Base-by-base conservation (phyloP, 2,113 vertebrate species). In the Passer domesticus region DNA sequence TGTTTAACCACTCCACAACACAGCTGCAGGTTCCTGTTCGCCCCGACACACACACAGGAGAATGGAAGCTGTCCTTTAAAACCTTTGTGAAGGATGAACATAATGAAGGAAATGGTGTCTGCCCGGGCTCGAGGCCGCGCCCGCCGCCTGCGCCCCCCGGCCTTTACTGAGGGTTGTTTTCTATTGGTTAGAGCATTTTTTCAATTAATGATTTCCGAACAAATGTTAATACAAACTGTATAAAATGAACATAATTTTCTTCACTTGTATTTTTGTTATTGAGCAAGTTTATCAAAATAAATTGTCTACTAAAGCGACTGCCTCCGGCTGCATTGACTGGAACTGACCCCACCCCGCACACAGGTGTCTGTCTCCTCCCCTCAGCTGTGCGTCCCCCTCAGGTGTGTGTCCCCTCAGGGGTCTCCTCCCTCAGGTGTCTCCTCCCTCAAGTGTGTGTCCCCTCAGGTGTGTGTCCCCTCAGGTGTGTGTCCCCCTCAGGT, bases 251-350 rank as follows among this genome's bases (percentile, higher is more conserved):
- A 98, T 98, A 98, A 98, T 98, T 98, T 98, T 98, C 98, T 98
- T 98, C 98, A 98, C 98, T 98, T 98, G 98, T 98, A 98, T 98
- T 98, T 98, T 98, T 98, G 98, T 98, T 98, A 98, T 98, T 97
- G 97, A 98, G 98, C 98, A 98, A 98, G 97, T 98, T 98, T 98
- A 98, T 98, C 98, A 98, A 97, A 98, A 98, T 98, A 98, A 98
- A 98, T 98, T 98, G 97, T 98, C 98, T 98, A 98, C 96, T 97
- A 98, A 98, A 98, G 91, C 73, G 78, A 96, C 81, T 94, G 41
- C 15, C 62, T 24, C 47, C 0, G 33, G 11, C 72, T 97, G 78
- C 35, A 7, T 39, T 91, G 58, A 88, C 35, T 94, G 62, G 11
- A 24, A n/a, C 5, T 2, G 3, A 21, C 30, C 16, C 25, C 5